Evolutionary conservation across 2,113 vertebrate species (phyloP).

Genomic region (Rhegmatorhina hoffmannsi): DNA sequence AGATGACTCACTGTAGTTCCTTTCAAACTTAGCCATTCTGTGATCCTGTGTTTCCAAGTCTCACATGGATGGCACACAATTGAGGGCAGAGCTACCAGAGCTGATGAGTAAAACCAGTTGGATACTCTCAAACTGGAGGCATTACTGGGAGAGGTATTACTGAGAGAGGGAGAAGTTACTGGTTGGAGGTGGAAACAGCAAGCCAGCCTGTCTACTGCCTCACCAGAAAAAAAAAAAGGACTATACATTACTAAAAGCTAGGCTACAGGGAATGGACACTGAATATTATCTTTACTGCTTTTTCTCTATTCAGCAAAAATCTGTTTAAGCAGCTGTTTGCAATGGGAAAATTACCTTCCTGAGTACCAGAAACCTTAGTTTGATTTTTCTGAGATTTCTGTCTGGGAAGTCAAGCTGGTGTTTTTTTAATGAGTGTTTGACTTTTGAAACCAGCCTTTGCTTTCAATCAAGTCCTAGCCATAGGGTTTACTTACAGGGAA

Average conservation of each 20-base stretch:
- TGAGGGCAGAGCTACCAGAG: not conserved
- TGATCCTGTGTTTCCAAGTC: not conserved
- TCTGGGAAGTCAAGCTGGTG: not conserved
- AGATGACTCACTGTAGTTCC: not conserved
- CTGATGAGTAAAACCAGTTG: not conserved
- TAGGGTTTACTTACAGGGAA: not conserved
- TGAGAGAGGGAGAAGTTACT: not conserved
- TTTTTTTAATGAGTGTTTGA: not conserved
- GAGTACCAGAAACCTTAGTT: not conserved
- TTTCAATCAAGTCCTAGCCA: not conserved
- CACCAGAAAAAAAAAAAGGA: not conserved
- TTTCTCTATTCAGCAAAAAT: not conserved
- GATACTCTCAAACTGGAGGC: not conserved
- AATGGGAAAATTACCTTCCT: not conserved
- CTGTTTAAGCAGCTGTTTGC: not conserved
- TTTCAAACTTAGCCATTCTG: not conserved
- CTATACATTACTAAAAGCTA: not conserved
- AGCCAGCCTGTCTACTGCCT: not conserved
- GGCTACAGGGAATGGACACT: not conserved
- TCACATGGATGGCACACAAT: accelerated
- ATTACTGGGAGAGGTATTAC: not conserved
- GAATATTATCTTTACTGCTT: not conserved
- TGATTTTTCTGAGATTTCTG: not conserved
- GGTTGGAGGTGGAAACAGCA: not conserved
- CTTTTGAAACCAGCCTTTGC: not conserved